Base-by-base conservation (phyloP, 2,888 invertebrate species). In the Xestia sexstrigata region DNA sequence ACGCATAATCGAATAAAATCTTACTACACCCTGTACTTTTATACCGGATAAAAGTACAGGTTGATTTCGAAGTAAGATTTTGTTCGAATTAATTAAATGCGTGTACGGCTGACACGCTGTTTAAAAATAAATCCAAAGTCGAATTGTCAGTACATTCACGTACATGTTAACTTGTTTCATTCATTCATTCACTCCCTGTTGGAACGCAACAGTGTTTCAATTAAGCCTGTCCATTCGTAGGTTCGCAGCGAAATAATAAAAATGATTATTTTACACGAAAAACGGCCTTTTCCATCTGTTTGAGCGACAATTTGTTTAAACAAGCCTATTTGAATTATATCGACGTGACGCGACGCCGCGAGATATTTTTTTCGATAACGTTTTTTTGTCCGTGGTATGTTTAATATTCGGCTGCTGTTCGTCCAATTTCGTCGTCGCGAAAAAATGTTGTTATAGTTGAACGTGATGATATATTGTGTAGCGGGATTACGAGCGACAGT, bases 231-330 rank as follows among this genome's bases (percentile, higher is more conserved):
- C 82, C 76, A 83, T 85, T 86, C 66, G 74, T 58, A 82, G 70
- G 74, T 83, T 67, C 66, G 30, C 60, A 72, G 58, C 70, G 65
- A 83, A 76, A 84, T 84, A 84, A 89, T 82, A 87, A 85, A 86
- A 85, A 81, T 76, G 63, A 79, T 75, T 70, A 75, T 80, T 79
- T 81, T 75, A 55, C 42, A 60, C 42, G 70, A 74, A 82, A 72
- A 79, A 63, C 71, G 70, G 52, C 60, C 42, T 73, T 77, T 75
- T 72, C 52, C 73, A 79, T 82, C 17, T 74, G 80, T 85, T n/a
- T 73, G 73, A 77, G 42, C 58, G 84, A 82, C 76, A 85, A 87
- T 87, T 83, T 84, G 83, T 87, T 80, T 76, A 88, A 86, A 85
- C 76, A 73, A 87, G 72, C 52, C 67, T 73, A 79, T 87, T 87